These are phyloP conservation scores for Pyralis farinalis DNA, from an alignment of 2,888 invertebrate species.

Conservation along the genomic window DNA sequence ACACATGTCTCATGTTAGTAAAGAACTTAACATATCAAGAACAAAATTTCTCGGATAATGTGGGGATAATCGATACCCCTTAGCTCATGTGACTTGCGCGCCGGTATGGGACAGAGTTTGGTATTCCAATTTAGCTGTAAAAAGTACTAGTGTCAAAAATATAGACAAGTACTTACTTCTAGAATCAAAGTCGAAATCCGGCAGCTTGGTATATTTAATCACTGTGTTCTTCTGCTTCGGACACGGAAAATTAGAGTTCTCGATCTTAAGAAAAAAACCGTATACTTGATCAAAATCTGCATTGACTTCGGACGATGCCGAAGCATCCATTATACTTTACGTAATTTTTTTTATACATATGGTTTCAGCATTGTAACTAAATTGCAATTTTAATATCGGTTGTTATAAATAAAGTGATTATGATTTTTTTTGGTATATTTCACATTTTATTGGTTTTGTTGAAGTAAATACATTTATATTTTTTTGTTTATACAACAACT, in stretches of 20 bases:
- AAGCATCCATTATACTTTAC: constrained; percentile 58
- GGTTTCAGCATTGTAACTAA: not conserved
- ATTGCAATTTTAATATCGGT: not conserved
- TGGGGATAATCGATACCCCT: too few relatives aligned
- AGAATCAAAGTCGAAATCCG: constrained; percentile 49
- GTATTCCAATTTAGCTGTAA: not conserved
- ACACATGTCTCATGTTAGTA: too few relatives aligned
- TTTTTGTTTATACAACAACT: not conserved
- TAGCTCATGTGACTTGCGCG: not conserved
- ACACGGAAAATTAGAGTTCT: constrained; percentile 35
- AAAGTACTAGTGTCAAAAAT: not conserved
- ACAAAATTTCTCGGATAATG: too few relatives aligned
- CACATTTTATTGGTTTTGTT: not conserved
- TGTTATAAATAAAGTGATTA: not conserved
- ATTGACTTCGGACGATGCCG: constrained; percentile 48
- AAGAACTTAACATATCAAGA: too few relatives aligned
- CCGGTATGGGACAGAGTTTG: not conserved
- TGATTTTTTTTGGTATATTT: not conserved
- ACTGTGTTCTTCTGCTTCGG: constrained; percentile 48
- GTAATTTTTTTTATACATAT: constrained; percentile 3
- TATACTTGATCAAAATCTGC: constrained; percentile 41
- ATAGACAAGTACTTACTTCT: constrained; percentile 38
- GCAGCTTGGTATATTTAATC: constrained; percentile 64
- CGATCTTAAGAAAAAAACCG: constrained; percentile 43
- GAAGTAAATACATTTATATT: not conserved